Conservation (phyloP, 2,888 invertebrate species). For the Stenoptilia bipunctidactyla region DNA sequence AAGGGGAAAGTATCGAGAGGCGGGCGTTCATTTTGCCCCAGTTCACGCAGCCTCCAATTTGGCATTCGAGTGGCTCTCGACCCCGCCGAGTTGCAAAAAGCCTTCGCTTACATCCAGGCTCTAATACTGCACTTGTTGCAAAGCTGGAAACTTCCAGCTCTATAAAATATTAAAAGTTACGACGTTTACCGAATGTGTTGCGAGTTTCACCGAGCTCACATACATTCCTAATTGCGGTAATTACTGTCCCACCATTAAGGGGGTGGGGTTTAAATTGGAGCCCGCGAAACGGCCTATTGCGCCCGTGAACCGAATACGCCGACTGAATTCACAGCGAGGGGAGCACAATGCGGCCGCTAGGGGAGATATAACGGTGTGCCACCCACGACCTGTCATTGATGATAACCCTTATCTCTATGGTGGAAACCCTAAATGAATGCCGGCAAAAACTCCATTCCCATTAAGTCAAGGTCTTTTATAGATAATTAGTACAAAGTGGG, state of each 20-base stretch:
- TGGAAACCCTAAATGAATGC: neutral
- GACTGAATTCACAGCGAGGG: constrained; percentile 61
- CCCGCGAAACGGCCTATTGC: constrained; percentile 50
- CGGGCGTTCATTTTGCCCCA: constrained; percentile 40
- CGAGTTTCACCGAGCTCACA: neutral
- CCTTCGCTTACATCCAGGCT: constrained; percentile 40
- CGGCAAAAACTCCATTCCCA: too few relatives aligned
- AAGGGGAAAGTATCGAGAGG: constrained; percentile 31
- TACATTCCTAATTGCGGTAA: constrained; percentile 45
- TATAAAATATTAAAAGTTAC: constrained; percentile 17
- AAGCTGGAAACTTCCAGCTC: neutral
- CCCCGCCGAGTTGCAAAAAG: constrained; percentile 51
- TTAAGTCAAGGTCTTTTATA: too few relatives aligned
- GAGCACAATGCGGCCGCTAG: constrained; percentile 49
- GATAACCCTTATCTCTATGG: constrained; percentile 39
- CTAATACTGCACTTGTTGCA: constrained; percentile 29
- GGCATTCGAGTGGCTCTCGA: constrained; percentile 40
- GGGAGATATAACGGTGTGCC: constrained; percentile 43
- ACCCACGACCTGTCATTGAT: constrained; percentile 33
- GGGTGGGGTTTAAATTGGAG: constrained; percentile 52
- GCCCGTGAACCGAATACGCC: constrained; percentile 51
- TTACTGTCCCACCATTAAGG: constrained; percentile 52
- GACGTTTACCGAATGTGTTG: constrained; percentile 21
- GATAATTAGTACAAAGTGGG: too few relatives aligned
- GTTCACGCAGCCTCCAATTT: constrained; percentile 53